Conservation (phyloP, 2,797 vertebrate species). For the Microhierax caerulescens region DNA sequence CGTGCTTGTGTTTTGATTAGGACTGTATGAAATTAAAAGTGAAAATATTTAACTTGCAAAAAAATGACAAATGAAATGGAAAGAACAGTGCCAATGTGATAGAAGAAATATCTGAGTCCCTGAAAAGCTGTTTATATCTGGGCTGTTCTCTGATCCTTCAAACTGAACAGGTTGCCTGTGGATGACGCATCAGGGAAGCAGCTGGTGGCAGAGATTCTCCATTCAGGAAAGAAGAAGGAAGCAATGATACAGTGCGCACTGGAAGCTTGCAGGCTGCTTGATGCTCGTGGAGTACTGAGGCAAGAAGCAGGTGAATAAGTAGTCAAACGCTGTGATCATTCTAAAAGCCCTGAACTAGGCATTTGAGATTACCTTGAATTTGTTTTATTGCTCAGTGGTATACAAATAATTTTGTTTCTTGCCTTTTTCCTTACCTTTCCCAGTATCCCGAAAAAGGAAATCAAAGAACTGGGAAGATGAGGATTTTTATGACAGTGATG, state of each 20-base stretch:
- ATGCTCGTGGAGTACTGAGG: constrained; percentile 90
- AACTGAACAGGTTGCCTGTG: constrained; percentile 85
- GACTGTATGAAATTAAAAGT: neutral
- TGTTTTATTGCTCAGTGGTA: neutral
- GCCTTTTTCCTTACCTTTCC: neutral
- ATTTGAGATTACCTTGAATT: neutral
- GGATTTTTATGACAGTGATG: constrained; percentile 97
- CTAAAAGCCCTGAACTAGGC: neutral
- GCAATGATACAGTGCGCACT: constrained; percentile 89
- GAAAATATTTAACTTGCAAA: neutral
- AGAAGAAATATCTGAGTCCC: neutral
- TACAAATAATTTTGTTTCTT: neutral
- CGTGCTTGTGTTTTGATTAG: neutral
- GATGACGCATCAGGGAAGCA: constrained; percentile 91
- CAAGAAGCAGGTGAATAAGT: constrained; percentile 90
- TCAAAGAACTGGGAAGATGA: constrained; percentile 98
- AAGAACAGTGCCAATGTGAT: neutral
- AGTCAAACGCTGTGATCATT: neutral
- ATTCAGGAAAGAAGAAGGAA: constrained; percentile 94
- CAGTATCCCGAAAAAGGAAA: constrained; percentile 95
- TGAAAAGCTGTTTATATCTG: neutral
- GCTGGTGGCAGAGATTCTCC: constrained; percentile 91
- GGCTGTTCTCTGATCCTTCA: neutral
- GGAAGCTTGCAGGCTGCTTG: constrained; percentile 94
- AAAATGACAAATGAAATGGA: neutral